Conservation (phyloP, 2,113 vertebrate species). For the Dicaeum eximium region DNA sequence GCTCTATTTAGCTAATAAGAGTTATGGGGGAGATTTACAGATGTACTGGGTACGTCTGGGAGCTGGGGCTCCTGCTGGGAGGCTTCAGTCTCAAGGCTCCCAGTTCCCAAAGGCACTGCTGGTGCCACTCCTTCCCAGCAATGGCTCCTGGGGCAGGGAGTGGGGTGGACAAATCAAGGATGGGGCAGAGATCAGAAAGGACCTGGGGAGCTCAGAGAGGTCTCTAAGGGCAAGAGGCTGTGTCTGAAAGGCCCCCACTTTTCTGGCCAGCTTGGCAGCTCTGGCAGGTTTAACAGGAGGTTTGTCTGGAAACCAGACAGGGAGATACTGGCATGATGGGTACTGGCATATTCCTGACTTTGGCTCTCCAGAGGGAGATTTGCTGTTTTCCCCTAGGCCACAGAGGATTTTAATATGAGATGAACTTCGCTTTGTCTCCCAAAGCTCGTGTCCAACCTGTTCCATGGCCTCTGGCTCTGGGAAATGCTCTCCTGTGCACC, state of each 20-base stretch:
- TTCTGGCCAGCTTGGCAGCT: background rate
- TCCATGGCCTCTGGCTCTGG: background rate
- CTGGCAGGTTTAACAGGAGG: constrained; percentile 27
- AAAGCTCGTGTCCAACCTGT: fast-evolving
- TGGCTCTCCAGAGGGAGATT: background rate
- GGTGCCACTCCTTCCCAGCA: background rate
- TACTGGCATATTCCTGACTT: background rate
- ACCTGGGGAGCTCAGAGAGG: background rate
- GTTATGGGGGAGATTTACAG: background rate
- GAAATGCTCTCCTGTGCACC: background rate
- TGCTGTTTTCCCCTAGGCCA: background rate
- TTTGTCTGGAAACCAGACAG: constrained; percentile 16
- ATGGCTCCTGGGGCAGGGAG: background rate
- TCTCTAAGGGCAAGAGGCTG: background rate
- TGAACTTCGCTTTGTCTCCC: background rate
- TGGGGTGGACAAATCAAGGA: background rate
- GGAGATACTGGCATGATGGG: background rate
- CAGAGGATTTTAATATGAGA: background rate
- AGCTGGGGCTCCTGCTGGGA: background rate
- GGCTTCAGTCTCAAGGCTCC: background rate
- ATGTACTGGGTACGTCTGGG: background rate
- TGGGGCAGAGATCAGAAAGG: background rate
- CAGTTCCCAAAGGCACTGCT: background rate
- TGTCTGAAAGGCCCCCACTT: constrained; percentile 41
- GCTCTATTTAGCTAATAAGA: background rate